Base-by-base conservation (phyloP, 1,140 invertebrate genomes). In the Bombus haemorrhoidalis region DNA sequence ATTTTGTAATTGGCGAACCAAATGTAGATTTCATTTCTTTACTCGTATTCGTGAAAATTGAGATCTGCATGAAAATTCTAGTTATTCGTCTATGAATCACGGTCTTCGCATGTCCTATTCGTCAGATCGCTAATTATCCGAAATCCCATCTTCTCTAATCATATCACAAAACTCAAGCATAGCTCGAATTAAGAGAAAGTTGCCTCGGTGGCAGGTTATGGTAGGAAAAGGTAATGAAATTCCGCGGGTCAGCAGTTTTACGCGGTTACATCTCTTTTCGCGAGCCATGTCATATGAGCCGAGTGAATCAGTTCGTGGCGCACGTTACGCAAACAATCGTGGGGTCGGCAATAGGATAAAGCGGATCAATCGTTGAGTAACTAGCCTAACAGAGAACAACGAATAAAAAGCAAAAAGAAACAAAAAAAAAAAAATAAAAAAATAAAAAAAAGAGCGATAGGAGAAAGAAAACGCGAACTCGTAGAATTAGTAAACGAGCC, bases 301-400 rank as follows among this genome's bases (percentile, higher is more conserved):
- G n/a, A n/a, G 10, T 12, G 41, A 74, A 74, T 81, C 83, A 81
- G 25, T 81, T 32, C 66, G 22, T 66, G 71, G 68, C 22, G 28
- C 62, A 86, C 79, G 71, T 81, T 82, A 71, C 79, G 79, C 72
- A 82, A 82, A 82, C 79, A 82, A 22, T 18, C 43, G 10, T 8
- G 28, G 25, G 53, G 57, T 66, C 41, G 32, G 39, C 75, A 28
- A 78, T 43, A 34, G 69, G n/a, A 22, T 28, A 57, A n/a, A 72
- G 41, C 13, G 32, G 47, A 69, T 53, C 71, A n/a, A 22, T 68
- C 15, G 39, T 5, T 22, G 62, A 57, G 37, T 57, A 78, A 78
- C 39, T 57, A 34, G 43, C 32, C 15, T 9, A 41, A 25, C 34
- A 39, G 10, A 25, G 66, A 37, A 22, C 9, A 68, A 9, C 32